Percentiles rank a stretch among this genome's conserved stretches.
phyloP scores from a whole-genome alignment of 2,797 vertebrate species.

The Ctenosaura bakeri region DNA sequence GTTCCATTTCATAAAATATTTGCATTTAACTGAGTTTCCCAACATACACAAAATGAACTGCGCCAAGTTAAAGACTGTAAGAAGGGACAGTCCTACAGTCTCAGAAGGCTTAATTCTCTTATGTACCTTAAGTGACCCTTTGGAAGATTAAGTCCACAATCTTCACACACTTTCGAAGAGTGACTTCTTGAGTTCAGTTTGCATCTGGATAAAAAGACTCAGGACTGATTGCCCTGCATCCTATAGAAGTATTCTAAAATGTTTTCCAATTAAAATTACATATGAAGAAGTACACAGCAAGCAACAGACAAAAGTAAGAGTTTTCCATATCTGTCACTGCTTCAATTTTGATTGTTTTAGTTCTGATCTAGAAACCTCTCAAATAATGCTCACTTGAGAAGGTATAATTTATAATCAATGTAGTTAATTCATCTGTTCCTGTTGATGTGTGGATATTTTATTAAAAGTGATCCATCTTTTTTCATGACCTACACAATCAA shows the following conservation, averaged over 20 bases:
- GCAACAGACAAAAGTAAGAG: neutral
- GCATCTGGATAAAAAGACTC: neutral
- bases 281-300: neutral
- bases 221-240: neutral
- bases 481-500: too few relatives aligned
- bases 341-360: too few relatives aligned
- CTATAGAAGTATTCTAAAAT: neutral
- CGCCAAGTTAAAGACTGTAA: conserved; percentile 4
- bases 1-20: neutral
- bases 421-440: neutral
- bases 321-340: neutral
- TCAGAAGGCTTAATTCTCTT: conserved; percentile 6
- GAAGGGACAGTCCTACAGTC: neutral
- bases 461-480: too few relatives aligned
- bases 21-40: neutral
- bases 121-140: conserved; percentile 22
- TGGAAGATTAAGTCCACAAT: conserved; percentile 1
- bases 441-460: too few relatives aligned
- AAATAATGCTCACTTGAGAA: neutral
- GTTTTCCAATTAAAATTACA: neutral
- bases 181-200: neutral
- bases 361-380: neutral
- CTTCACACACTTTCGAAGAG: neutral
- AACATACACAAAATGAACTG: neutral
- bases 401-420: conserved; percentile 9